Conservation (phyloP, 2,113 vertebrate species). For the Helogale parvula region DNA sequence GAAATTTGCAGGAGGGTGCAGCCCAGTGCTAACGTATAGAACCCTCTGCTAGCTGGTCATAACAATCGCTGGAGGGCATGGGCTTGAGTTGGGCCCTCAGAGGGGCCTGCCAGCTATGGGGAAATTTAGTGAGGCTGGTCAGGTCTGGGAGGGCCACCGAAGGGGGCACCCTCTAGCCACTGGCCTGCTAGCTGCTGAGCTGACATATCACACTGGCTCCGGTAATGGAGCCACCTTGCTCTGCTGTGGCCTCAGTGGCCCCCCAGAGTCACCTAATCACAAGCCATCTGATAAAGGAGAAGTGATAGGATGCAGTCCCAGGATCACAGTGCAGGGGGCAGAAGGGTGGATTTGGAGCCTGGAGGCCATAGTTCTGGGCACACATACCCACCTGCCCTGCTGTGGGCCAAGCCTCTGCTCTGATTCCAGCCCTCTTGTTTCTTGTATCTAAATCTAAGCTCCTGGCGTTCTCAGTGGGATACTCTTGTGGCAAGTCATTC, state of each 20-base stretch:
- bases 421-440: not conserved
- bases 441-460: not conserved
- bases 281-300: not conserved
- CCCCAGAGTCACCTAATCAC: accelerated
- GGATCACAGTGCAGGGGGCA: not conserved
- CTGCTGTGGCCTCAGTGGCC: not conserved
- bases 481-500: no score
- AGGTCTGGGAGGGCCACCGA: not conserved
- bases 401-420: not conserved
- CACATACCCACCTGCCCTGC: accelerated
- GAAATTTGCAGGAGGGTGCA: not conserved
- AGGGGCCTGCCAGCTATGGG: not conserved
- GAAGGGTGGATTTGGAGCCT: not conserved
- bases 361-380: not conserved
- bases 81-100: not conserved
- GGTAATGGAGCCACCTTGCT: not conserved
- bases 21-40: not conserved
- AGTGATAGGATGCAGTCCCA: no score
- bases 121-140: not conserved
- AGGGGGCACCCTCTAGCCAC: not conserved
- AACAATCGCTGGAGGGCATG: not conserved
- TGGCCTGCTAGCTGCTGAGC: not conserved
- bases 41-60: not conserved
- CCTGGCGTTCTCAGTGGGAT: accelerated
- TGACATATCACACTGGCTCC: not conserved